phyloP scores from a whole-genome alignment of 64 coral and sea anemone species.

The Hydrozoanthus tunicans region DNA sequence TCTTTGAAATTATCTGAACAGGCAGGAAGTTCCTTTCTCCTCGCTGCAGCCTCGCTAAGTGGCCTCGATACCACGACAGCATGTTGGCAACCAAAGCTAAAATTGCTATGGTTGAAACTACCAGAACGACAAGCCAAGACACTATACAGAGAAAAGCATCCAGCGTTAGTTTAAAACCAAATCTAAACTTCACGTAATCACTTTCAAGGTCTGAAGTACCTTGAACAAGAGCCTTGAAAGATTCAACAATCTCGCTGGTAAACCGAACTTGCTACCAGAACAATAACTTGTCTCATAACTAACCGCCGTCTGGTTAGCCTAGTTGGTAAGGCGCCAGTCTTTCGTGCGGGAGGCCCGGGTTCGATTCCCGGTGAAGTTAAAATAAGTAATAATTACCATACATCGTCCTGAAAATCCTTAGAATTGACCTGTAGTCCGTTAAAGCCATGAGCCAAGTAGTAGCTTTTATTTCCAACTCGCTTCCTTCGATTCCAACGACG shows the following conservation, averaged over 20 bases:
- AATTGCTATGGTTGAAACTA: neutral
- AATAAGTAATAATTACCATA: neutral
- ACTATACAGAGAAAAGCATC: neutral
- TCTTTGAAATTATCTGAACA: constrained; percentile 5
- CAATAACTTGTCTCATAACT: no score
- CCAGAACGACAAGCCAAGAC: neutral
- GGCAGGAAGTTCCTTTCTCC: constrained; percentile 49
- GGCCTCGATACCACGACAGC: constrained; percentile 44
- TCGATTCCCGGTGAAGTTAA: no score
- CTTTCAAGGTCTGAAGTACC: no score
- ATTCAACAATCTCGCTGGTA: no score
- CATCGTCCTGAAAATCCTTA: neutral
- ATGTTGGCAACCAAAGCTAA: constrained; percentile 27
- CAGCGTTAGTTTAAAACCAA: neutral
- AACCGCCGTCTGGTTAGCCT: no score
- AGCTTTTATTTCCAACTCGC: neutral
- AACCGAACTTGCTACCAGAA: no score
- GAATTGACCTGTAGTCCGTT: neutral
- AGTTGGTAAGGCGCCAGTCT: no score
- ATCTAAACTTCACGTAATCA: neutral
- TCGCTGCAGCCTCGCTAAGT: constrained; percentile 22
- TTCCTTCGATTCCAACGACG: neutral
- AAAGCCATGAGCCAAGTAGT: neutral
- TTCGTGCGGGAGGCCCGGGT: neutral
- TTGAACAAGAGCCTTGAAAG: no score